Percentiles rank a stretch among this genome's conserved stretches.
phyloP scores from a whole-genome alignment of 2,113 vertebrate species.

The Nannospalax galili region DNA sequence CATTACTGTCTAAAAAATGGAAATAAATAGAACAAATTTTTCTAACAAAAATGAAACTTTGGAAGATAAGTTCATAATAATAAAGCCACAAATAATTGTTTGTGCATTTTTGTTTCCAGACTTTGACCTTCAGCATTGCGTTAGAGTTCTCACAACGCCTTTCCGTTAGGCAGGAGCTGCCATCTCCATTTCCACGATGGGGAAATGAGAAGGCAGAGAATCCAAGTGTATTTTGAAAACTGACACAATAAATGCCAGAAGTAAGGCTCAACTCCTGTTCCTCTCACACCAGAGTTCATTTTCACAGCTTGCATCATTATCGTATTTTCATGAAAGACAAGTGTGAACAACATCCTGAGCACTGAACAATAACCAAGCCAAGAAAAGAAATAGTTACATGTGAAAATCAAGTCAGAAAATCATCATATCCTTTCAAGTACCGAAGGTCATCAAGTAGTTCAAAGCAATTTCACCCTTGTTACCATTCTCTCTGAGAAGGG shows the following conservation, averaged over 20 bases:
- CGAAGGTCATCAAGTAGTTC: neutral
- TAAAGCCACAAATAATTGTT: neutral
- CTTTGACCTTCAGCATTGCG: neutral
- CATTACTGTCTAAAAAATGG: too few species aligned
- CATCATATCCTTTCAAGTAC: neutral
- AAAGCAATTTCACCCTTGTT: neutral
- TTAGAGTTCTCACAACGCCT: neutral
- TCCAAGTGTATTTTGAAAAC: neutral
- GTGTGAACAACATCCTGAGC: neutral
- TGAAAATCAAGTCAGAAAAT: neutral
- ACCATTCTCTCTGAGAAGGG: conserved; percentile 41
- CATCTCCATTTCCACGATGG: neutral
- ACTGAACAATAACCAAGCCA: neutral
- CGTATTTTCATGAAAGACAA: conserved; percentile 39
- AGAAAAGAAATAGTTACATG: neutral
- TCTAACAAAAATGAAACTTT: neutral
- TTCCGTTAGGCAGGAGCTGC: neutral
- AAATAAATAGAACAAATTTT: too few species aligned
- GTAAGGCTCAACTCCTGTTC: neutral
- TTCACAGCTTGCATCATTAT: neutral
- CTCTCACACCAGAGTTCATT: neutral
- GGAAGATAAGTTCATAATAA: conserved; percentile 38
- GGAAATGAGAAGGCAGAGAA: neutral
- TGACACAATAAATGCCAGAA: neutral
- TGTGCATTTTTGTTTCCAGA: neutral